Base-by-base conservation (phyloP, 2,113 vertebrate genomes). In the Gadus chalcogrammus region DNA sequence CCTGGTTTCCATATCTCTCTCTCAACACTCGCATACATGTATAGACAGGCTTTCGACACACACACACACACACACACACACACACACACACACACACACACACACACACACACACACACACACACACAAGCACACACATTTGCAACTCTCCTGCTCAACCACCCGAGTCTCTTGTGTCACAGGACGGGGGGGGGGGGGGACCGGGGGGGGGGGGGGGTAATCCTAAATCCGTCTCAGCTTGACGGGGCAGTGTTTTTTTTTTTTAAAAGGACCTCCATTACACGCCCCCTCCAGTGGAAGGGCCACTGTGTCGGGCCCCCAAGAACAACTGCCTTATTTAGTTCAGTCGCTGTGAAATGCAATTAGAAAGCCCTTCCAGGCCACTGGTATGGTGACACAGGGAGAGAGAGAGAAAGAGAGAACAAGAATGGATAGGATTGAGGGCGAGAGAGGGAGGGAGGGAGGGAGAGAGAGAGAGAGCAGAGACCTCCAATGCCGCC, bases 331-430 rank as follows among this genome's bases (percentile, higher is more conserved):
- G 82, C 81, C 84, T 84, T 55, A 73, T 91, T 93, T 92, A 89
- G 84, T 85, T 89, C 85, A n/a, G 79, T 74, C 83, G 76, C 84
- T 88, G 82, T 91, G 74, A 91, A 92, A 92, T 89, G 87, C 91
- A 92, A 92, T 92, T 90, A 92, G 90, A 88, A 90, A 88, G 79
- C 85, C 82, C 85, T 86, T 82, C 76, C 38, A 80, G 84, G 86
- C 75, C 87, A 80, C 85, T 77, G 69, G 90, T 89, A 88, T 79
- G 73, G 72, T 18, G 16, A 63, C 64, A 18, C 71, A n/a, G 79
- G 79, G 74, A 15, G 73, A 58, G 70, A 72, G 56, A 20, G 72
- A 22, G 53, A 71, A 76, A 80, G 55, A 75, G 67, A 72, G 70
- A 71, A 77, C 65, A 67, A 67, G 24, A 71, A 65, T 27, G 70